Conservation (phyloP, 2,888 invertebrate genomes). For the Eristalinus sepulchralis region DNA sequence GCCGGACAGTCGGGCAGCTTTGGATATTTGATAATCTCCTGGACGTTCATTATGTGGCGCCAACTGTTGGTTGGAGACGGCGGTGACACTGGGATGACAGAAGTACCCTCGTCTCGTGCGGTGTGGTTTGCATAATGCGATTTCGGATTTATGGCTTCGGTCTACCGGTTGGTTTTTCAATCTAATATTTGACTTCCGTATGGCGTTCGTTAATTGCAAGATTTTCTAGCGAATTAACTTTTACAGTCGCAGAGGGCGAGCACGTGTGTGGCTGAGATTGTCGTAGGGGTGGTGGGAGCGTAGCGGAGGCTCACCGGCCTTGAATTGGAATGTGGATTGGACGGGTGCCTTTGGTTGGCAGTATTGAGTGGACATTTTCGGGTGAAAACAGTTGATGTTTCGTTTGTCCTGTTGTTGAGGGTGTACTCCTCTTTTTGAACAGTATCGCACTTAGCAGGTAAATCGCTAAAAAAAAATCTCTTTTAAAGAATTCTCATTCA, state of each 20-base stretch:
- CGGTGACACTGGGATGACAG: constrained; percentile 56
- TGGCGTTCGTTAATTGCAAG: constrained; percentile 24
- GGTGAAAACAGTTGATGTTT: no score
- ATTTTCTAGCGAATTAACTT: constrained; percentile 58
- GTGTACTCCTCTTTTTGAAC: no score
- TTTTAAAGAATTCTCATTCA: no score
- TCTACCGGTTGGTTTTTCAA: constrained; percentile 42
- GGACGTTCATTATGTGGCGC: constrained; percentile 58
- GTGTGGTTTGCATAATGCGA: constrained; percentile 62
- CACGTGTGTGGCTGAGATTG: neutral
- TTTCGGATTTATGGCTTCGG: constrained; percentile 52
- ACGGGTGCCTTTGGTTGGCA: no score
- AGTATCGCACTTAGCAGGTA: no score
- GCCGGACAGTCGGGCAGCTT: constrained; percentile 12
- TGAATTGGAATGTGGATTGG: no score
- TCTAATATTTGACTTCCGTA: constrained; percentile 31
- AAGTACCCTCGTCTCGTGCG: constrained; percentile 9
- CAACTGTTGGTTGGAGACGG: constrained; percentile 53
- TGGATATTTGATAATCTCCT: constrained; percentile 55
- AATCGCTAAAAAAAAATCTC: no score
- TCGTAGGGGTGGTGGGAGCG: neutral
- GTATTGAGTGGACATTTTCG: no score
- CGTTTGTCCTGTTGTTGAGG: no score
- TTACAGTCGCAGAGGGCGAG: constrained; percentile 1
- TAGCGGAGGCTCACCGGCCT: neutral